Evolutionary conservation across 1,140 invertebrate genomes (phyloP).

Genomic region (Diuraphis noxia): DNA sequence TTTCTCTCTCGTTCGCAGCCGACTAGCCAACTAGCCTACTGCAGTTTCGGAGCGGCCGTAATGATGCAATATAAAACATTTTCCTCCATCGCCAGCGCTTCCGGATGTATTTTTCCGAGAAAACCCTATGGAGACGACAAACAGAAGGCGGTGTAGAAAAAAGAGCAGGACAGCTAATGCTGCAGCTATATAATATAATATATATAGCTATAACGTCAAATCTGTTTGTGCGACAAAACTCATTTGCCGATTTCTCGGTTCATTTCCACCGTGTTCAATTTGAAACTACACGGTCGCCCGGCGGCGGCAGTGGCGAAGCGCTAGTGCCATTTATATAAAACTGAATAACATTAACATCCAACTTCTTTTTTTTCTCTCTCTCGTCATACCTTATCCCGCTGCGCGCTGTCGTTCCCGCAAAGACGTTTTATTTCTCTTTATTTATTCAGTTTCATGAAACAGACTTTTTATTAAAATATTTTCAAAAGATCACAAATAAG

Average conservation of each 20-base stretch:
- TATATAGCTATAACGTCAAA: conserved; percentile 31
- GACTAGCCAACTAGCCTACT: neutral
- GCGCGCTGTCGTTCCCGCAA: neutral
- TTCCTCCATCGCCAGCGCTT: conserved; percentile 27
- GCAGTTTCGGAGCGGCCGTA: neutral
- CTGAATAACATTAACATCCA: conserved; percentile 13
- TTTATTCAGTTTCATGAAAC: neutral
- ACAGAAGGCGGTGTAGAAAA: neutral
- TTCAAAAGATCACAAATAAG: neutral
- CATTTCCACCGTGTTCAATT: conserved; percentile 51
- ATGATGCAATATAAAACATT: conserved; percentile 44
- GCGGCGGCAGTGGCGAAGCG: neutral
- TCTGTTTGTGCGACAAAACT: conserved; percentile 51
- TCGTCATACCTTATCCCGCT: neutral
- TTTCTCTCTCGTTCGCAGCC: neutral
- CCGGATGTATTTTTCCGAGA: conserved; percentile 21
- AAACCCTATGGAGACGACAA: neutral
- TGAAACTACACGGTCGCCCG: neutral
- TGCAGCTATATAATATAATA: neutral
- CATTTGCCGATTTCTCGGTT: conserved; percentile 52
- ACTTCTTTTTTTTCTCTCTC: neutral
- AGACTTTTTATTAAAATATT: neutral
- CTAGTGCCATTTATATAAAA: neutral
- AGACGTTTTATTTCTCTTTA: neutral
- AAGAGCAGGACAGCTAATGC: neutral